Conservation (phyloP, 2,888 invertebrate species). For the Dyspetes luteomarginatus region DNA sequence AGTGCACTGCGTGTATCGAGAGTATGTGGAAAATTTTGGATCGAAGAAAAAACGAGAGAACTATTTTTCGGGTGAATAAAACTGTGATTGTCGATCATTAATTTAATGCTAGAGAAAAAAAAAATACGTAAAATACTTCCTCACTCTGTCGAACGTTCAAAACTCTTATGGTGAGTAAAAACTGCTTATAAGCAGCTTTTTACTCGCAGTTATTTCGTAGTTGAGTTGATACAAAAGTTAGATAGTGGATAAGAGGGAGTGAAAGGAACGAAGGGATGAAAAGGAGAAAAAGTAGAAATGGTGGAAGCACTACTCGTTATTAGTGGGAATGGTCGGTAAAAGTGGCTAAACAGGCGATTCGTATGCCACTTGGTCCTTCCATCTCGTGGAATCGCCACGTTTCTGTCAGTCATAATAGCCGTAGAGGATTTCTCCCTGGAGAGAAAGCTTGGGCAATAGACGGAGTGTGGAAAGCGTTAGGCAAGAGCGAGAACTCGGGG, state of each 20-base stretch:
- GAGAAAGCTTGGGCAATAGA: constrained; percentile 62
- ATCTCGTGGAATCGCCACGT: constrained; percentile 80
- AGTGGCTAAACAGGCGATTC: constrained; percentile 80
- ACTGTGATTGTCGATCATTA: too few relatives aligned
- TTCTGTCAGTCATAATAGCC: constrained; percentile 83
- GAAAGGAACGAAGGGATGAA: constrained; percentile 22
- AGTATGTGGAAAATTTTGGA: too few relatives aligned
- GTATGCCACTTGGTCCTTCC: constrained; percentile 81
- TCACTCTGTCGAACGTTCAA: too few relatives aligned
- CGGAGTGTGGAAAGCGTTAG: constrained; percentile 32
- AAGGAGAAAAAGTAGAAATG: constrained; percentile 46
- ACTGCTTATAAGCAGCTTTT: constrained; percentile 63
- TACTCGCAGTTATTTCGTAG: constrained; percentile 40
- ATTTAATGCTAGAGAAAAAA: too few relatives aligned
- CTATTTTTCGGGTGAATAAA: too few relatives aligned
- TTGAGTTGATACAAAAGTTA: constrained; percentile 50
- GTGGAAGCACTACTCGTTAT: constrained; percentile 71
- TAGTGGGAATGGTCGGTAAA: constrained; percentile 76
- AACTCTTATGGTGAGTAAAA: too few relatives aligned
- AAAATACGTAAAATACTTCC: too few relatives aligned
- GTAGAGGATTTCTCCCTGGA: constrained; percentile 77
- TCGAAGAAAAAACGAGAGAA: too few relatives aligned
- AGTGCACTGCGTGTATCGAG: too few relatives aligned
- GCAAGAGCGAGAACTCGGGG: constrained; percentile 23
- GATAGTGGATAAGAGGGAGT: constrained; percentile 9